Evolutionary conservation across 2,888 invertebrate species (phyloP), one percentile per base, ranked within the genome.

Genomic region (Plusia festucae): DNA sequence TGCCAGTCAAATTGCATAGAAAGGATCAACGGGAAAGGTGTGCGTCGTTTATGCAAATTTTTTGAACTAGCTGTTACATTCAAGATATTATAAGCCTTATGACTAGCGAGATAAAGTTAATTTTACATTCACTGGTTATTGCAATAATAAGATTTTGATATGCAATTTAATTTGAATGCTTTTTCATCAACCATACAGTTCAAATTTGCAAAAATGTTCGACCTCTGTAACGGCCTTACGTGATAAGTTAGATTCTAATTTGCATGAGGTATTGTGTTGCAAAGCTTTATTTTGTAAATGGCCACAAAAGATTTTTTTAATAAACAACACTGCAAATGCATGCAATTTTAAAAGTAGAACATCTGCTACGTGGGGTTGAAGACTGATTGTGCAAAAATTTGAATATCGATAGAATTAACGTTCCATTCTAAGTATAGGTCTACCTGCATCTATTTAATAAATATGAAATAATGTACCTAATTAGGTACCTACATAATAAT

Each of bases 221-320:
- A 55, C 67, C 71, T 59, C 67, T 68, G 78, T 80, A 87, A 82
- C 34, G 71, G 68, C 83, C 32, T 88, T 90, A 71, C 57, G 60
- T 60, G 73, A 70, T 71, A 68, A 68, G 78, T 77, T 76, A 72
- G 77, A 76, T 85, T 87, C 93, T 94, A 94, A 95, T 95, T 95
- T 95, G 94, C 95, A 95, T 95, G 92, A 90, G 85, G 90, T 89
- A 91, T 94, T 94, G 93, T 94, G 84, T 91, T 91, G 90, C 87
- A 86, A 40, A 90, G 88, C 91, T 92, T 90, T 92, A 91, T 91
- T 92, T 93, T 92, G 90, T 88, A 92, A 94, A 94, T 92, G 85
- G 93, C 94, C 94, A 94, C 94, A 95, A 95, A 91, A 91, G 94
- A 89, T 93, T 94, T 94, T 86, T 93, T 91, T 90, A 91, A 91